Conservation (phyloP, 2,888 invertebrate genomes). For the Empis livida region DNA sequence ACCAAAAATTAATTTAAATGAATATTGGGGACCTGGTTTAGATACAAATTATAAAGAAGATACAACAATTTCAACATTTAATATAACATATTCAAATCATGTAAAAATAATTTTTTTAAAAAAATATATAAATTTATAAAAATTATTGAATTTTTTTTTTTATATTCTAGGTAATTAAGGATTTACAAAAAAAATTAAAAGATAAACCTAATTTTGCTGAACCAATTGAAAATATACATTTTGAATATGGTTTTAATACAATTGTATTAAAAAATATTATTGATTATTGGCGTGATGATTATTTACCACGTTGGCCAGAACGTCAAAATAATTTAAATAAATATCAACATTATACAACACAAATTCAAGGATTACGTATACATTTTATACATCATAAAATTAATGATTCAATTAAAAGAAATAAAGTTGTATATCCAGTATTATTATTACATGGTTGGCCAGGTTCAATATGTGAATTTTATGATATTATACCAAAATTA, state of each 20-base stretch:
- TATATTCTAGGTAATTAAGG: slow-evolving; percentile 21
- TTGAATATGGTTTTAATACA: slow-evolving; percentile 71
- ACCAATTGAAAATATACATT: slow-evolving; percentile 54
- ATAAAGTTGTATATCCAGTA: slow-evolving; percentile 46
- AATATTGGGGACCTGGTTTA: slow-evolving; percentile 32
- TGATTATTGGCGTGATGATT: slow-evolving; percentile 66
- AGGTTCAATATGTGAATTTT: slow-evolving; percentile 68
- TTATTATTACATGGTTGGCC: slow-evolving; percentile 78
- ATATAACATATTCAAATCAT: slow-evolving; percentile 9
- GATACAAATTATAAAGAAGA: slow-evolving; percentile 26
- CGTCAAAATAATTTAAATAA: slow-evolving; percentile 58
- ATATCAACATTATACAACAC: slow-evolving; percentile 60
- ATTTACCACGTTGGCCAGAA: slow-evolving; percentile 51
- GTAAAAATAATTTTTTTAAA: slow-evolving; percentile 2
- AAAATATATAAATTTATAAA: too few relatives aligned
- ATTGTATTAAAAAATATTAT: slow-evolving; percentile 51
- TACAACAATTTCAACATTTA: slow-evolving; percentile 4
- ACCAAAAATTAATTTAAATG: slow-evolving; percentile 25
- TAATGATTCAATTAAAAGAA: slow-evolving; percentile 26
- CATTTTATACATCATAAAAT: slow-evolving; percentile 58
- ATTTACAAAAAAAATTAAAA: slow-evolving; percentile 46
- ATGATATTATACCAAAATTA: slow-evolving; percentile 55
- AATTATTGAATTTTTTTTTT: background rate
- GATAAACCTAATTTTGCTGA: slow-evolving; percentile 37
- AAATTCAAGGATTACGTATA: slow-evolving; percentile 55